Base-by-base conservation (phyloP, 1,140 invertebrate genomes). In the Drosophila albomicans region DNA sequence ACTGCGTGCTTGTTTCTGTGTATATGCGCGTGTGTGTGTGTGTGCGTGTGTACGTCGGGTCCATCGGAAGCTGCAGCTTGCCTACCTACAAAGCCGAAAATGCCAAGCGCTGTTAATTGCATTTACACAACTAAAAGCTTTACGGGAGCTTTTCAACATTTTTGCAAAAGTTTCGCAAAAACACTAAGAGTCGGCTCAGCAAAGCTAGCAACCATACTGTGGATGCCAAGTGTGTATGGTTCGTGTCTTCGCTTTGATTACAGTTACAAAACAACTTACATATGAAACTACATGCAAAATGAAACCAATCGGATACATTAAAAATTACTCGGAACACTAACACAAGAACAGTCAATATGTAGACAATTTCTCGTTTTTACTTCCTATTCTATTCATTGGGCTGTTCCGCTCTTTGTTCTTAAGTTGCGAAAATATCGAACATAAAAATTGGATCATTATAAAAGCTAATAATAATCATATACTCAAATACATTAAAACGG, bases 1-100 rank as follows among this genome's bases (percentile, higher is more conserved):
- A 30, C 13, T 49, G 59, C 4, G 7, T 20, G 45, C 30, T 32
- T 62, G n/a, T 49, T 30, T 49, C 30, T 41, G 61, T 25, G 45
- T 41, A 7, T 41, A 25, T 25, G 48, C 28, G 32, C 43, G 48
- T 30, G n/a, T 49, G 46, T 49, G 25, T 28, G 61, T 25, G 45
- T 41, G 11, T 41, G 48, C 15, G 32, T 52, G 49, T 43, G 28
- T 20, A 15, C 15, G 28, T 49, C 10, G 52, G 46, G 46, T 46
- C 38, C 59, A 38, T 68, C 65, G 71, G 71, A 69, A 74, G 71
- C 71, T 74, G 71, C 57, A 57, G 61, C 61, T 2, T 48, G 11
- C 30, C 7, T 43, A 6, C 43, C 51, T 15, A 32, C n/a, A 11
- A 56, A 68, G 52, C 25, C 56, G 52, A 52, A 59, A 16, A 11